Evolutionary conservation across 2,113 vertebrate genomes (phyloP).

Genomic region (Sardina pilchardus): DNA sequence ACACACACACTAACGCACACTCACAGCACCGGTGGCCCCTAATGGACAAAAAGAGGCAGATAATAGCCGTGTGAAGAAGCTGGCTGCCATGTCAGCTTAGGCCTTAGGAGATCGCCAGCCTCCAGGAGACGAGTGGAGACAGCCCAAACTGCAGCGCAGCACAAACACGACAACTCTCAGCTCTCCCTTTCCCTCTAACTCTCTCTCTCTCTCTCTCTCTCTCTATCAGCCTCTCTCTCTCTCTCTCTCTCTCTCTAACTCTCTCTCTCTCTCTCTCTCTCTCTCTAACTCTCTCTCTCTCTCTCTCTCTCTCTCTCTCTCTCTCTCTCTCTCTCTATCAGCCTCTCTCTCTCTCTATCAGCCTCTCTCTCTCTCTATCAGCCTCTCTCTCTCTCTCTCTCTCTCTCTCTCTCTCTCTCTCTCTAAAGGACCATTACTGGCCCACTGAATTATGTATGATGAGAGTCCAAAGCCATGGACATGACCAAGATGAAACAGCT

Average conservation of each 20-base stretch:
- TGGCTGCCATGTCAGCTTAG: conserved; percentile 32
- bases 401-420: too few species aligned
- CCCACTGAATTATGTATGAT: conserved; percentile 48
- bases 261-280: neutral
- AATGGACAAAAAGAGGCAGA: conserved; percentile 32
- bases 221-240: neutral
- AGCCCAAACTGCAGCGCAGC: neutral
- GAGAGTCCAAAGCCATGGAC: conserved; percentile 31
- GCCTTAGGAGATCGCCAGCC: conserved; percentile 36
- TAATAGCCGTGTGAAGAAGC: conserved; percentile 29
- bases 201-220: too few species aligned
- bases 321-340: neutral
- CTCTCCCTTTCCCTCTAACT: too few species aligned
- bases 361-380: neutral
- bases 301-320: too few species aligned
- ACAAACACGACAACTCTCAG: conserved; percentile 7
- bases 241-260: too few species aligned
- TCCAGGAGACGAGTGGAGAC: conserved; percentile 34
- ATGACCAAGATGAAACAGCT: conserved; percentile 12
- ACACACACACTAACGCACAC: too few species aligned
- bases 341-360: too few species aligned
- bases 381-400: too few species aligned
- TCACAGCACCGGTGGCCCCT: conserved; percentile 10
- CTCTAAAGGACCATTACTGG: conserved; percentile 33
- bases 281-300: neutral